Percentiles rank a stretch among this genome's conserved stretches.
These are phyloP conservation scores for Standfussiana lucernea DNA, from an alignment of 2,888 invertebrate species.

Conservation along the genomic window DNA sequence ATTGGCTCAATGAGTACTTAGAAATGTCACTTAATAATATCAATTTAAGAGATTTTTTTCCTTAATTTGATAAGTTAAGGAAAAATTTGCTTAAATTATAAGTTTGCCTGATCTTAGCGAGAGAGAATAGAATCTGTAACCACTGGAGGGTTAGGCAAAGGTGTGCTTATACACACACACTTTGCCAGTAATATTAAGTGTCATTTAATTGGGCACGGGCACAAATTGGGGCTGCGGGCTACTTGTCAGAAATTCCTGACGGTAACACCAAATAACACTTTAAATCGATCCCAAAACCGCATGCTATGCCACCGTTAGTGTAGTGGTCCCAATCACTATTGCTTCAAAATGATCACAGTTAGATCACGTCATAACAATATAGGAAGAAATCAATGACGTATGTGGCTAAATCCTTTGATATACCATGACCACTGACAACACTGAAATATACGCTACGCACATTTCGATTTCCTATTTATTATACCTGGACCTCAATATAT, in stretches of 20 bases:
- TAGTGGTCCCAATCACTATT: neutral
- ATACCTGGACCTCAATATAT: slow-evolving; percentile 51
- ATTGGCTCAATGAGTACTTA: neutral
- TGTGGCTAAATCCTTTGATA: neutral
- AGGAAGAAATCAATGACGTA: neutral
- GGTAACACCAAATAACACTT: neutral
- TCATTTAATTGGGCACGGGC: neutral
- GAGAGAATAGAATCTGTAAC: neutral
- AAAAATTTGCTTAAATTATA: neutral
- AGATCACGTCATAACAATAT: neutral
- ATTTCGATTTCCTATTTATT: slow-evolving; percentile 34
- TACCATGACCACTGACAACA: neutral
- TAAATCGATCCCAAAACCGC: neutral
- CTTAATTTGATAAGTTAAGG: neutral
- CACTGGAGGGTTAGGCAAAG: neutral
- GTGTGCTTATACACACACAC: neutral
- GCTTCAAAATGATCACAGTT: neutral
- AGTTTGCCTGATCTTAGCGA: neutral
- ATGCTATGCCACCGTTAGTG: neutral
- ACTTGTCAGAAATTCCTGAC: neutral
- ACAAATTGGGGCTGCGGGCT: neutral
- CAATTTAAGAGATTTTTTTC: neutral
- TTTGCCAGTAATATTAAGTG: neutral
- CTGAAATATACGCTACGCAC: slow-evolving; percentile 8
- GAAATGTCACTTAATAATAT: neutral